These are phyloP conservation scores for Cichladusa arquata DNA, from an alignment of 2,113 vertebrate genomes.

Conservation along the genomic window DNA sequence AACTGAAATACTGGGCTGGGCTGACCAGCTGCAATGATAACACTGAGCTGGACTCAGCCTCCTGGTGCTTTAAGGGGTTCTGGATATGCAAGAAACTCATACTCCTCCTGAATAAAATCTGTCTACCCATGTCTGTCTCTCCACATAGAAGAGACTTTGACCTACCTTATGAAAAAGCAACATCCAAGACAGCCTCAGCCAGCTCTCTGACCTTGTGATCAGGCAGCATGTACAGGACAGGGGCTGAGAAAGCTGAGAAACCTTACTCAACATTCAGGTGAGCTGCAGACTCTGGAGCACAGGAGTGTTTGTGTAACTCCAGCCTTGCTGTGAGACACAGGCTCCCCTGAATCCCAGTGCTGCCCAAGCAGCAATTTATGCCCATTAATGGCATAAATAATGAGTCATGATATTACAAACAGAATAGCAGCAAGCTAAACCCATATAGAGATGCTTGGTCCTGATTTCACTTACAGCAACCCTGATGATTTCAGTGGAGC, in stretches of 20 bases:
- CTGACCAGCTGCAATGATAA: neutral
- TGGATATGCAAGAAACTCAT: neutral
- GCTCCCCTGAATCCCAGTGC: neutral
- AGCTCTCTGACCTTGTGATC: neutral
- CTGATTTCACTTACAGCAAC: neutral
- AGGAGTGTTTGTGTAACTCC: neutral
- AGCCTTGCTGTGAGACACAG: neutral
- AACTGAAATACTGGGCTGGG: neutral
- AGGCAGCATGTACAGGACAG: neutral
- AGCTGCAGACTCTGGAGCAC: neutral
- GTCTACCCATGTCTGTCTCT: neutral
- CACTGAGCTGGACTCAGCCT: neutral
- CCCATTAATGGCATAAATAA: neutral
- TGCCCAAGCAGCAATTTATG: neutral
- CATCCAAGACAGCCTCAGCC: neutral
- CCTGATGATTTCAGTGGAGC: neutral
- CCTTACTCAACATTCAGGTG: rapidly evolving
- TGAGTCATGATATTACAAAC: neutral
- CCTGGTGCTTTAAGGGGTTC: neutral
- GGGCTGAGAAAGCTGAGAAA: neutral
- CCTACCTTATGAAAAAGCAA: neutral
- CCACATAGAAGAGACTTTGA: neutral
- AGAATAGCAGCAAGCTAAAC: neutral
- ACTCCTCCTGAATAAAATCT: neutral
- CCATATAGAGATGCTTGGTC: neutral